These are phyloP conservation scores for Macrochelys suwanniensis DNA, from an alignment of 2,797 vertebrate genomes.

Conservation along the genomic window DNA sequence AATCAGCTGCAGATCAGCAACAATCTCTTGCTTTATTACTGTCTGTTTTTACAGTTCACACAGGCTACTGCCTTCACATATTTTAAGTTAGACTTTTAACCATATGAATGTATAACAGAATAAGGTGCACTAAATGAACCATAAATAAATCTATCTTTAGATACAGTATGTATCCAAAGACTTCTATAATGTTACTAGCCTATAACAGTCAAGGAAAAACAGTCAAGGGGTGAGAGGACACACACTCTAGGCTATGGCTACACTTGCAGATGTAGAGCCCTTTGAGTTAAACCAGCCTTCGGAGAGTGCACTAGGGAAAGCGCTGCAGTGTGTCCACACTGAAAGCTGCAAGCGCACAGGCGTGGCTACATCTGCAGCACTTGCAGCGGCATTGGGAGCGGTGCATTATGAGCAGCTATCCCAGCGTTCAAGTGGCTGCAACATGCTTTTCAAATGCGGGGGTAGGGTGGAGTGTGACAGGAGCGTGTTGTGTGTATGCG, in stretches of 20 bases:
- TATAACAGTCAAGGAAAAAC: background rate
- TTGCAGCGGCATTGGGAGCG: too few relatives aligned
- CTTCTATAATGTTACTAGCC: background rate
- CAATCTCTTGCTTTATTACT: conserved; percentile 38
- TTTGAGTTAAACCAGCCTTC: too few relatives aligned
- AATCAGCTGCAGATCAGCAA: conserved; percentile 47
- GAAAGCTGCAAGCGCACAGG: too few relatives aligned
- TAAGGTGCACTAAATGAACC: background rate
- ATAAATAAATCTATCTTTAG: conserved; percentile 46
- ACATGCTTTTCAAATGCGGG: too few relatives aligned
- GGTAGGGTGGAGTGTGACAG: too few relatives aligned
- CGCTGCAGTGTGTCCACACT: too few relatives aligned
- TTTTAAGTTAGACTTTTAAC: conserved; percentile 56
- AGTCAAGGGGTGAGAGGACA: background rate
- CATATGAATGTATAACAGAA: conserved; percentile 55
- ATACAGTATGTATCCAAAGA: background rate
- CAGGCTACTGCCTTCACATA: background rate
- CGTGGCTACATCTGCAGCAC: too few relatives aligned
- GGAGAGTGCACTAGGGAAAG: too few relatives aligned
- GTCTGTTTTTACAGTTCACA: background rate
- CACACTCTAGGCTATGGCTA: background rate
- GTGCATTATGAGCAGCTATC: too few relatives aligned
- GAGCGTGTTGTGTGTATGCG: too few relatives aligned
- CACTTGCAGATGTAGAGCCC: too few relatives aligned
- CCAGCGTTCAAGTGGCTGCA: too few relatives aligned